Evolutionary conservation across 2,113 vertebrate species (phyloP).

Genomic region (Fregata magnificens): DNA sequence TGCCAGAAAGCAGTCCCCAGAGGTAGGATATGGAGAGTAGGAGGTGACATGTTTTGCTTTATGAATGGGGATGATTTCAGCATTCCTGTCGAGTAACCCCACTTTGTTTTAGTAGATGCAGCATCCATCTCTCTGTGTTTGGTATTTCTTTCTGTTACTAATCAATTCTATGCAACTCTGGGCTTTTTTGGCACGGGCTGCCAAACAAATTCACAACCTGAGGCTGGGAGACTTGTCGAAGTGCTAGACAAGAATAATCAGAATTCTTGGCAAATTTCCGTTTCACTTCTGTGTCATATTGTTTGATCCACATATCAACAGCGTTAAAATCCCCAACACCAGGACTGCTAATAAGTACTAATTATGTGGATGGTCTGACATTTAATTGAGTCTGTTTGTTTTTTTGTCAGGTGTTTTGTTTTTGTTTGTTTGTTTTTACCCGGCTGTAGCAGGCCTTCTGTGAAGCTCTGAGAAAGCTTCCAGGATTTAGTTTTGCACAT

Average conservation of each 20-base stretch:
- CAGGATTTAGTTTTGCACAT: conserved; percentile 68
- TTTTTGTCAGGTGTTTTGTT: not conserved
- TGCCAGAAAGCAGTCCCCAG: conserved; percentile 64
- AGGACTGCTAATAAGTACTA: conserved; percentile 14
- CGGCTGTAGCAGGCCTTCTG: conserved; percentile 24
- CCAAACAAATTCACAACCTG: conserved; percentile 53
- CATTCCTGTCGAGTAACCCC: conserved; percentile 49
- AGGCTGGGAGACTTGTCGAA: not conserved
- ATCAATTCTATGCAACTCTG: conserved; percentile 79
- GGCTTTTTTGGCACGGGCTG: conserved; percentile 66
- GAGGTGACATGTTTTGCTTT: conserved; percentile 65
- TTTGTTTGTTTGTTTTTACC: conserved; percentile 13
- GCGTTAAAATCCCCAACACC: conserved; percentile 8
- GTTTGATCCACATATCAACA: conserved; percentile 43
- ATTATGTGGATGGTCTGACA: conserved; percentile 41
- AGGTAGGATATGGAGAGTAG: conserved; percentile 55
- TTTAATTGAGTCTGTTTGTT: conserved; percentile 7
- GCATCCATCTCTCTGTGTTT: conserved; percentile 52
- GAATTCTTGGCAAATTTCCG: conserved; percentile 48
- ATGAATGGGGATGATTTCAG: conserved; percentile 62
- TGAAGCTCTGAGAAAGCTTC: conserved; percentile 20
- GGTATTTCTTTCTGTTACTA: conserved; percentile 68
- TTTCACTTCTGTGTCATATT: conserved; percentile 56
- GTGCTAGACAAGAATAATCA: conserved; percentile 39
- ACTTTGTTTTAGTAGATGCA: conserved; percentile 36